Evolutionary conservation across 2,888 invertebrate species (phyloP).

Genomic region (Synanthedon tipuliformis): DNA sequence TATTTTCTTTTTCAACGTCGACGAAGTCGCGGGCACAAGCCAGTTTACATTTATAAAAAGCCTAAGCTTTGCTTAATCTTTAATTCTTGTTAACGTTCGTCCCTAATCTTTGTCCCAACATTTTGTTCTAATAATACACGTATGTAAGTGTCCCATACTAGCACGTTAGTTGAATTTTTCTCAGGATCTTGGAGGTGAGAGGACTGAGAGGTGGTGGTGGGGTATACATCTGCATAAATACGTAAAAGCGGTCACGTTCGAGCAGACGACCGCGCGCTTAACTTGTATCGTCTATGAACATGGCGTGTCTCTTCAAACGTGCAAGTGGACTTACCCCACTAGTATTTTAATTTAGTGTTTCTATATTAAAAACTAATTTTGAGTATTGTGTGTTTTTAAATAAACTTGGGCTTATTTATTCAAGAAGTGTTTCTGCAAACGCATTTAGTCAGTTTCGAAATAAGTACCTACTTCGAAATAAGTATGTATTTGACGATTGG

Average conservation of each 20-base stretch:
- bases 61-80: not conserved
- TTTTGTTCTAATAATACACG: slow-evolving; percentile 36
- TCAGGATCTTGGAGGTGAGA: slow-evolving; percentile 12
- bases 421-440: no score
- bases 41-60: slow-evolving; percentile 11
- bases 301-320: slow-evolving; percentile 1
- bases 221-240: slow-evolving; percentile 59
- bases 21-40: no score
- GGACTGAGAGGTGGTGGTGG: slow-evolving; percentile 11
- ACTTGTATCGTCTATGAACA: slow-evolving; percentile 42
- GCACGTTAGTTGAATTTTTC: slow-evolving; percentile 51
- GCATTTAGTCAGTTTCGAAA: no score
- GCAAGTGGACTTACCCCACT: slow-evolving; percentile 2
- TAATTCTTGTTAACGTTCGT: slow-evolving; percentile 31
- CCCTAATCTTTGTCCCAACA: slow-evolving; percentile 11
- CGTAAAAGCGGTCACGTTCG: slow-evolving; percentile 58
- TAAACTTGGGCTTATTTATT: no score
- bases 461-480: no score
- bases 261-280: slow-evolving; percentile 39
- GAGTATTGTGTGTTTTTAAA: no score
- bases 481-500: no score
- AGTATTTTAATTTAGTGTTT: no score
- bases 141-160: slow-evolving; percentile 17
- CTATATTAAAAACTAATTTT: no score
- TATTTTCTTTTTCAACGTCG: no score